phyloP scores from a whole-genome alignment of 2,113 vertebrate species.

The Brachypteracias leptosomus region DNA sequence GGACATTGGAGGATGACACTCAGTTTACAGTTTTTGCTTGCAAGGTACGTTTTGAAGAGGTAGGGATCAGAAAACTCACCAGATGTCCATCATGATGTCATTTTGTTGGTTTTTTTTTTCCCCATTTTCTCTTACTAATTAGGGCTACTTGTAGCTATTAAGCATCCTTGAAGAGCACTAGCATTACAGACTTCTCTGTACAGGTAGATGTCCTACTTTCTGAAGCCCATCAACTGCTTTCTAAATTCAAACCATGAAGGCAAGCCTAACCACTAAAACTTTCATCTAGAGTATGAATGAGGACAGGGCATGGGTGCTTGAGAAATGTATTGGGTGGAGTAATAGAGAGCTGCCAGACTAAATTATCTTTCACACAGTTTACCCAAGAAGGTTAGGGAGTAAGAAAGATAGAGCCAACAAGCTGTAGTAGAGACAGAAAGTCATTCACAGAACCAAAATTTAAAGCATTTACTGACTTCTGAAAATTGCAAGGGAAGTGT shows the following conservation, averaged over 20 bases:
- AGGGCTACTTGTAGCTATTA: neutral
- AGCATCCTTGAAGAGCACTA: neutral
- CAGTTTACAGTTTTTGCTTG: neutral
- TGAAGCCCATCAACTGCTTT: neutral
- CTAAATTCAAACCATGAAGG: neutral
- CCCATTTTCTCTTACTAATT: neutral
- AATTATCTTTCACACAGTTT: slow-evolving; percentile 15
- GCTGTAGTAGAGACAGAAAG: neutral
- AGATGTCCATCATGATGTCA: neutral
- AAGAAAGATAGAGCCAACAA: neutral
- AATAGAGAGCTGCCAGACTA: neutral
- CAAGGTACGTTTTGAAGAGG: neutral
- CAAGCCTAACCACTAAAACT: neutral
- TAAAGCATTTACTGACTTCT: neutral
- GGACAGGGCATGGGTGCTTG: neutral
- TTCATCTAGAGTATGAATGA: neutral
- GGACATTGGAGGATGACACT: neutral
- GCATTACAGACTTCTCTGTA: neutral
- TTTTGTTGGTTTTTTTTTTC: no score
- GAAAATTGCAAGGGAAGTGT: slow-evolving; percentile 1
- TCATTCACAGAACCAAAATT: neutral
- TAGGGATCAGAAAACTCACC: neutral
- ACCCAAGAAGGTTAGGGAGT: neutral
- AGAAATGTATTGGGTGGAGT: neutral
- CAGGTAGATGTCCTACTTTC: neutral